Evolutionary conservation across 1,140 invertebrate species (phyloP).

Genomic region (Saccostrea glomerata): DNA sequence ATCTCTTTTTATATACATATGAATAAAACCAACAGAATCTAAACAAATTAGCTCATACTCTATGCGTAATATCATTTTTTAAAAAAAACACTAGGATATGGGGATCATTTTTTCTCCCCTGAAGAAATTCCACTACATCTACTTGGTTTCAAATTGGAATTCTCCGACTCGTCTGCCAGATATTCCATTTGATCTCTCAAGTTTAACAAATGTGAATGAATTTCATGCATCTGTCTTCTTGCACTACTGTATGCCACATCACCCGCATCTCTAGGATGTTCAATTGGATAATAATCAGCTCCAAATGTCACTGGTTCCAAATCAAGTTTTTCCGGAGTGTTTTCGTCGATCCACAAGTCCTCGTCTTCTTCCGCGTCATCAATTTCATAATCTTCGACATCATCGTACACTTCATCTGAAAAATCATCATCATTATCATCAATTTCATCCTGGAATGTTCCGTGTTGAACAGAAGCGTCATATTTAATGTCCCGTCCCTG

Average conservation of each 20-base stretch:
- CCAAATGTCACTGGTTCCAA: neutral
- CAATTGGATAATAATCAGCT: slow-evolving; percentile 12
- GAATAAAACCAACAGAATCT: neutral
- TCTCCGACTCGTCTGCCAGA: slow-evolving; percentile 21
- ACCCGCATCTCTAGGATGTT: slow-evolving; percentile 14
- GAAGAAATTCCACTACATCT: slow-evolving; percentile 19
- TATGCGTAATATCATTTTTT: neutral
- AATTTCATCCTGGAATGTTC: neutral
- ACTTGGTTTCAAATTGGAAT: slow-evolving; percentile 25
- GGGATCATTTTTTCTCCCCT: neutral
- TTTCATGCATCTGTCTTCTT: slow-evolving; percentile 39
- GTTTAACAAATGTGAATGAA: slow-evolving; percentile 28
- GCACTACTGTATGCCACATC: slow-evolving; percentile 35
- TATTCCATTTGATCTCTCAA: slow-evolving; percentile 41
- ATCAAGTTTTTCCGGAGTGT: neutral
- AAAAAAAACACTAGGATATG: neutral
- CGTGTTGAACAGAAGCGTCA: slow-evolving; percentile 1
- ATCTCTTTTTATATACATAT: neutral
- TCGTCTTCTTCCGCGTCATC: neutral
- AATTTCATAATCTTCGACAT: slow-evolving; percentile 27
- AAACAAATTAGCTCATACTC: too few species aligned
- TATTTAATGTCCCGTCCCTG: slow-evolving; percentile 13
- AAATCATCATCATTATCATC: neutral
- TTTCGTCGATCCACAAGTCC: neutral
- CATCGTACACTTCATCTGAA: slow-evolving; percentile 16